Evolutionary conservation across 2,797 vertebrate species (phyloP).

Genomic region (Myoxocephalus aenaeus): DNA sequence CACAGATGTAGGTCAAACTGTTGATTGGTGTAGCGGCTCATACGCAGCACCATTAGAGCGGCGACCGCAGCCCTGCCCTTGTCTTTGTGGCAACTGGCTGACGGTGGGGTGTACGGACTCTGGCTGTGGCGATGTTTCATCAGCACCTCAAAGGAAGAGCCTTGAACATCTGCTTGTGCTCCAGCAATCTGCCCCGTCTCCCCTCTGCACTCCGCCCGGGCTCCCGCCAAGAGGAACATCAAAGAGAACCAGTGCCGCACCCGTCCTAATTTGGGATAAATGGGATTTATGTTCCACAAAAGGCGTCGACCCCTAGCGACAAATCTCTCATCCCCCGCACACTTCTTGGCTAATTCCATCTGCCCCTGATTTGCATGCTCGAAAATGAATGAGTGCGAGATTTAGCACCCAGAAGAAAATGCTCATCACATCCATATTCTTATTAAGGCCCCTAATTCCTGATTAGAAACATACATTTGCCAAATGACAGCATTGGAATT

Average conservation of each 20-base stretch:
- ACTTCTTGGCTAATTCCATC: conserved; percentile 78
- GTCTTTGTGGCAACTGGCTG: conserved; percentile 62
- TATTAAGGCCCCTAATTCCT: conserved; percentile 72
- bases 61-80: conserved; percentile 54
- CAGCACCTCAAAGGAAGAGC: conserved; percentile 73
- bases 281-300: conserved; percentile 83
- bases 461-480: conserved; percentile 73
- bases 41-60: conserved; percentile 21
- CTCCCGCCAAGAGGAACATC: conserved; percentile 77
- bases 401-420: conserved; percentile 64
- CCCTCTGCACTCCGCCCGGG: conserved; percentile 33
- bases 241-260: conserved; percentile 75
- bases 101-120: conserved; percentile 63
- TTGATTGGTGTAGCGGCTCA: conserved; percentile 6
- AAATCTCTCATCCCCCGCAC: conserved; percentile 70
- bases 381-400: conserved; percentile 67
- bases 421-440: conserved; percentile 69
- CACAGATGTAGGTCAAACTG: conserved; percentile 44
- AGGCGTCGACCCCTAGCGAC: conserved; percentile 73
- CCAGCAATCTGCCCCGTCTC: conserved; percentile 49
- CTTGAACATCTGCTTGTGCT: conserved; percentile 77
- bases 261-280: conserved; percentile 83
- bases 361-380: conserved; percentile 78
- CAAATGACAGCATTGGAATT: conserved; percentile 69
- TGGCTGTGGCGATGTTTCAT: conserved; percentile 68